Conservation (phyloP, 2,113 vertebrate species). For the Upupa epops region DNA sequence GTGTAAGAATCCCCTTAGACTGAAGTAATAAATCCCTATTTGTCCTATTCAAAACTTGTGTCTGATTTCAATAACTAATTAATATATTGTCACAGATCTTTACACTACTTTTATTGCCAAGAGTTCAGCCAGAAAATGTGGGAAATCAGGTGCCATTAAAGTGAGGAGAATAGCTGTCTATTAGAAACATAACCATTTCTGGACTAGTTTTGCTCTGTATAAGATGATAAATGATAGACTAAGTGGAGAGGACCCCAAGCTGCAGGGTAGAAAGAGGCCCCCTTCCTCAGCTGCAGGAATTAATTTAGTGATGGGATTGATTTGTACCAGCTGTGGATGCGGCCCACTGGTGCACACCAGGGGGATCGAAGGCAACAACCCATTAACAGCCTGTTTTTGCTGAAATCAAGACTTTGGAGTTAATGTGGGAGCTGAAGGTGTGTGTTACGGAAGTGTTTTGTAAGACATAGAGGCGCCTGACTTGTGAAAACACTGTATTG, state of each 20-base stretch:
- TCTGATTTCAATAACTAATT: conserved; percentile 1
- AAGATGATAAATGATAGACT: neutral
- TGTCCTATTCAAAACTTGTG: neutral
- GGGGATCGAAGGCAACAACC: neutral
- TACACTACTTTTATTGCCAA: neutral
- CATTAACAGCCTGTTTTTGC: neutral
- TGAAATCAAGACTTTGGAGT: neutral
- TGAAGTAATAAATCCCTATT: neutral
- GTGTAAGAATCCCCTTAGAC: neutral
- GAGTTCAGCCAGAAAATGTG: neutral
- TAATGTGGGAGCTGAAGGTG: neutral
- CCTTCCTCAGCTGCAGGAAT: conserved; percentile 14
- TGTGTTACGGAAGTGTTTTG: neutral
- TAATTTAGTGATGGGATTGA: neutral
- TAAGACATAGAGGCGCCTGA: rapidly evolving
- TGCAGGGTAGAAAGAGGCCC: neutral
- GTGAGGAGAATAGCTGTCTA: neutral
- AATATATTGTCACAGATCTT: neutral
- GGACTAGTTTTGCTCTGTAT: neutral
- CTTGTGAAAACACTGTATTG: neutral
- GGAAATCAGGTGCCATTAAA: neutral
- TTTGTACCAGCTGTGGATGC: conserved; percentile 8
- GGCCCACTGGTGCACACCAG: neutral
- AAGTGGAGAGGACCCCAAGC: neutral
- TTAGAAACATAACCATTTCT: neutral